Base-by-base conservation (phyloP, 1,140 invertebrate genomes). In the Rhynchophorus ferrugineus region DNA sequence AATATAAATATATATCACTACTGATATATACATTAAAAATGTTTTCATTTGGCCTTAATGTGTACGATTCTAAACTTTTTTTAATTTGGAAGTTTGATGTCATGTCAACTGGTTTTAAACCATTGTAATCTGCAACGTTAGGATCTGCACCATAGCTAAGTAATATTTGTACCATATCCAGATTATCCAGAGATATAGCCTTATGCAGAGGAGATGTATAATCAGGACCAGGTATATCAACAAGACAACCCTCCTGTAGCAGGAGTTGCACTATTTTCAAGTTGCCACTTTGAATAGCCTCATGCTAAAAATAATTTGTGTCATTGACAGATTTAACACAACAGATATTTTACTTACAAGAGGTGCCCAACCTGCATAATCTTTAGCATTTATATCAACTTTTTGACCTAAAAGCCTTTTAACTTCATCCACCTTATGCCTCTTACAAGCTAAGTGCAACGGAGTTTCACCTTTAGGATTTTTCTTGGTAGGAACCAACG, bases 291-390 rank as follows among this genome's bases (percentile, higher is more conserved):
- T 77, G 79, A 3, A 81, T 78, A 8, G 78, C 82, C 73, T 90
- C 87, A 73, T 87, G 84, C 73, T 58, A 20, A n/a, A 58, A 58
- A 49, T 16, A 42, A 20, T 20, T 46, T 36, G 21, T 17, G 34
- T 41, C 21, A 13, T 38, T 29, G 17, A 7, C 6, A 49, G 44
- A 42, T 42, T 24, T n/a, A 54, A 20, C 14, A 19, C 13, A 16
- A 14, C 16, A 1, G 37, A 17, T 33, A 14, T 22, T 21, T 37
- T 11, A 55, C 46, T 47, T 54, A 61, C 59, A 29, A 89, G 61
- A 29, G 87, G 85, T 14, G 85, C 87, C 85, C 86, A 89, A 24
- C 80, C 81, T 19, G 83, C 83, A 67, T 85, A 74, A 61, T 89
- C 87, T 67, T 81, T 80, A 3, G 78, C 80, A 68, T 88, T 86